Evolutionary conservation across 1,140 invertebrate genomes (phyloP), one percentile per base, ranked within the genome.

Genomic region (Conus betulinus): DNA sequence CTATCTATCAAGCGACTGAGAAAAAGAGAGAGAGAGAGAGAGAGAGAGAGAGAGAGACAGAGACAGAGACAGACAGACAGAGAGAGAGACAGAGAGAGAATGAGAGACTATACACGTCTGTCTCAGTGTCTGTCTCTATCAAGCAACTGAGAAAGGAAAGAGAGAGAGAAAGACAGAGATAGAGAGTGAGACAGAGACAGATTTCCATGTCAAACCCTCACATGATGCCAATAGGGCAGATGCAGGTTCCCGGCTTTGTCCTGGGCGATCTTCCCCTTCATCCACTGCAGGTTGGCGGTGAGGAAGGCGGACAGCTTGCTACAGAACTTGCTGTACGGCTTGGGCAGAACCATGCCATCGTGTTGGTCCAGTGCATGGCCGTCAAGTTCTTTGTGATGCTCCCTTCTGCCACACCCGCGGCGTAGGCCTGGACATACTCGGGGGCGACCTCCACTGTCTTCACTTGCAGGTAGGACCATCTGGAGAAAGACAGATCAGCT

Each of bases 331-430:
- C 96, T 96, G 20, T 96, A 96, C 3, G 97, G 95, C 71, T 92
- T 82, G 53, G 92, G 83, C 93, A 94, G 89, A 97, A 96, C 60
- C 94, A 95, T 76, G 96, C 95, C 51, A 98, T 96, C 1, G 97
- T 98, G 93, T 98, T 98, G 91, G 96, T 95, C 96, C 97, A 97
- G 93, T 98, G 97, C 92, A 97, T 86, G 5, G 10, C 53, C 51
- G 88, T 84, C 71, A 90, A 53, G 10, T 97, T 97, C 51, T 88
- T 67, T 51, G 94, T 94, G 5, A 94, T 71, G 79, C 88, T 85
- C 0, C 98, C 98, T 95, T 99, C 98, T 0, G 98, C 95, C n/a
- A 98, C 96, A 13, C 98, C 98, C n/a, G 98, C 98, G 3, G 97
- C 97, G 94, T 97, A 98, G 0, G 98, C 98, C 95, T 99, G 98